Percentiles rank a stretch among this genome's conserved stretches.
These are phyloP conservation scores for Melospiza georgiana DNA, from an alignment of 2,113 vertebrate genomes.

Conservation along the genomic window DNA sequence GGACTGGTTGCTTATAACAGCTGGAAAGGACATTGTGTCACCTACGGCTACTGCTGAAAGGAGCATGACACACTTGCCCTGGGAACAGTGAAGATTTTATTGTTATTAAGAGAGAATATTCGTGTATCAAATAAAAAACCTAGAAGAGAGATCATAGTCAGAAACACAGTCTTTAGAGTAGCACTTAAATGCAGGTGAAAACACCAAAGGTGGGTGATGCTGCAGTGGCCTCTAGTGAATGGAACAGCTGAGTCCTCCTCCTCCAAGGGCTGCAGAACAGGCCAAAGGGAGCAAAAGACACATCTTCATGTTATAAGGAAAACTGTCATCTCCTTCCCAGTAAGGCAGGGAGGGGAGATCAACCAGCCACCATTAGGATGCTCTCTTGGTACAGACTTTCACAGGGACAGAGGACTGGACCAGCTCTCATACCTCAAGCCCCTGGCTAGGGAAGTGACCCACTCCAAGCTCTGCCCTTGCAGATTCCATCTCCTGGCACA, in stretches of 20 bases:
- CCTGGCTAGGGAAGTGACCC: not conserved
- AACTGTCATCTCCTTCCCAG: not conserved
- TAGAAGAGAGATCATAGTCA: not conserved
- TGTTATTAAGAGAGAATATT: not conserved
- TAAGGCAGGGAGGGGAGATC: not conserved
- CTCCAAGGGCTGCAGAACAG: not conserved
- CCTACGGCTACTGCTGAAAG: not conserved
- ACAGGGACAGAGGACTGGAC: not conserved
- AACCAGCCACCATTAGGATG: not conserved
- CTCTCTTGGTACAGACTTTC: not conserved
- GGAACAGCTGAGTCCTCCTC: not conserved
- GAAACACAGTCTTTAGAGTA: not conserved
- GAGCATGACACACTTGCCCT: not conserved
- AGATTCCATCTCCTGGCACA: not conserved
- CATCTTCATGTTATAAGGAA: rapidly evolving
- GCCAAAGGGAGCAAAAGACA: not conserved
- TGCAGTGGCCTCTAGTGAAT: not conserved
- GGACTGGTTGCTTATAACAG: not conserved
- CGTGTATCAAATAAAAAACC: not conserved
- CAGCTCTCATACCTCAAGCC: not conserved
- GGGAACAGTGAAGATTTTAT: not conserved
- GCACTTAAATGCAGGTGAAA: not conserved
- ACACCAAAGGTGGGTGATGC: not conserved
- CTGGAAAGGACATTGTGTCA: not conserved
- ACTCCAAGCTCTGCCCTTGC: not conserved